Evolutionary conservation across 1,140 invertebrate species (phyloP), one percentile per base, ranked within the genome.

Genomic region (Drosophila gunungcola): DNA sequence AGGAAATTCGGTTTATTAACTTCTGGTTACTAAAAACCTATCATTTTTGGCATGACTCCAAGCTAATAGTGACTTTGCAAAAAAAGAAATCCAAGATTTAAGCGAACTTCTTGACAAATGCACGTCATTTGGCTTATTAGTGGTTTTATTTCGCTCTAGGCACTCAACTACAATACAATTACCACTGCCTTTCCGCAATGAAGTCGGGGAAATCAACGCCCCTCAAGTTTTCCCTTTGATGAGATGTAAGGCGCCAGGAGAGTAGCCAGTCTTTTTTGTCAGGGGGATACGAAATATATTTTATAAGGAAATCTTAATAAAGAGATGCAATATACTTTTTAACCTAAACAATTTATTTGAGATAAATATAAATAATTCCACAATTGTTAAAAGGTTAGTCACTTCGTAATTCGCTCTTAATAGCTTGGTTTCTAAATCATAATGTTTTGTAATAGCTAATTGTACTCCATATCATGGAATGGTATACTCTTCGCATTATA

Each of bases 131-230:
- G 82, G 65, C 83, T 86, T 88, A 86, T 86, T 86, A 86, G 83
- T 68, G 82, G 75, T 79, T 83, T 83, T 88, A 68, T 79, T 86
- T 83, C 67, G 79, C 82, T 76, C 57, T 79, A 75, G 79, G 74
- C 82, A 82, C 82, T 83, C 82, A 83, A 86, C 83, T 82, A 76
- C 82, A 88, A 86, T 88, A 83, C 83, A 88, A 88, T 86, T 82
- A 88, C 65, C 46, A 52, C 25, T 53, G 74, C 74, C 68, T 69
- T 74, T 73, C 58, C 73, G 79, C 70, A 55, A 83, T 83, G 75
- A 74, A 74, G 68, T 69, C 51, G 74, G 60, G 45, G 49, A 79
- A 82, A 82, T 79, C 80, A 83, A 83, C 65, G 68, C 64, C 41
- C 46, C 16, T 21, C 10, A 36, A 21, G 36, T 52, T 75, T 52